phyloP scores from a whole-genome alignment of 2,797 vertebrate genomes.

The Gadopsis marmoratus region DNA sequence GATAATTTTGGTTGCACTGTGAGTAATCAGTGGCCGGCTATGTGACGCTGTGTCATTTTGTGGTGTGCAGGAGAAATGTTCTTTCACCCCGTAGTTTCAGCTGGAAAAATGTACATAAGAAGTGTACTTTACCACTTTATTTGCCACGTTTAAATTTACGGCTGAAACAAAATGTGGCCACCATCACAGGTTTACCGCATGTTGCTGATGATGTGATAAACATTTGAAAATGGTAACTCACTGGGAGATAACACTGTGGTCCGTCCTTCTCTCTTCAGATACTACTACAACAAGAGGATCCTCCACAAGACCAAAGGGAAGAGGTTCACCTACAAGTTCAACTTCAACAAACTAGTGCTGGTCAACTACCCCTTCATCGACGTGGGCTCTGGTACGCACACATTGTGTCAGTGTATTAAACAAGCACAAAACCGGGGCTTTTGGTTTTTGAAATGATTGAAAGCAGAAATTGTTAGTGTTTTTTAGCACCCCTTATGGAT shows the following conservation, averaged over 20 bases:
- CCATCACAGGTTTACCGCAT: not conserved
- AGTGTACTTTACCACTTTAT: not conserved
- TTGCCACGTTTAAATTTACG: not conserved
- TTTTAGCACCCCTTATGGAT: not conserved
- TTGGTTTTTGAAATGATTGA: not conserved
- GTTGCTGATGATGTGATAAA: not conserved
- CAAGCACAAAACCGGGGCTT: not conserved
- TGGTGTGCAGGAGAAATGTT: not conserved
- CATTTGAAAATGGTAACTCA: not conserved
- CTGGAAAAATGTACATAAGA: not conserved
- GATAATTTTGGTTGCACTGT: not conserved
- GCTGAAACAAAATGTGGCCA: not conserved
- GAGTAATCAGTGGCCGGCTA: not conserved
- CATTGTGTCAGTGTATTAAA: not conserved
- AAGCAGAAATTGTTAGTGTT: not conserved
- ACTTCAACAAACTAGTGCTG: constrained; percentile 95
- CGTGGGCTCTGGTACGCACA: constrained; percentile 85
- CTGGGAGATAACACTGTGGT: not conserved
- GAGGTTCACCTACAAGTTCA: constrained; percentile 96
- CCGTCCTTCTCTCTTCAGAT: constrained; percentile 78
- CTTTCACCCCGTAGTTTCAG: not conserved
- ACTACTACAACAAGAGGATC: constrained; percentile 96
- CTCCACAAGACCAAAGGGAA: constrained; percentile 96
- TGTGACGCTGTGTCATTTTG: not conserved
- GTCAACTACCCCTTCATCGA: constrained; percentile 96